phyloP scores from a whole-genome alignment of 2,113 vertebrate genomes.

The Shinisaurus crocodilurus region DNA sequence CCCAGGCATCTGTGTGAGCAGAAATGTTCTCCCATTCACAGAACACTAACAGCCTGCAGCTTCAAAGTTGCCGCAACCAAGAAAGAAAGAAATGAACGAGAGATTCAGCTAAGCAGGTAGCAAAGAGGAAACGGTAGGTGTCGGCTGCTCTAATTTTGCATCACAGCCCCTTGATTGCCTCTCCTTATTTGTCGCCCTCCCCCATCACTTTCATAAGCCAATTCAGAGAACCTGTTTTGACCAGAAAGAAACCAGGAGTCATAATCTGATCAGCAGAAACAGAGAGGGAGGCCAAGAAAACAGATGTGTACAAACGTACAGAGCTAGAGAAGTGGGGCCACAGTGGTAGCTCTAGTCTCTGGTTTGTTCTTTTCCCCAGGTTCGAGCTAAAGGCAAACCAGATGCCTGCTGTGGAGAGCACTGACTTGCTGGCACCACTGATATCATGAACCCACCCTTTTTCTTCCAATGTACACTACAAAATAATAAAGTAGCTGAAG shows the following conservation, averaged over 20 bases:
- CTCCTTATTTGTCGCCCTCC: neutral
- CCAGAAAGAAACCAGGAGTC: neutral
- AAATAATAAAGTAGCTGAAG: neutral
- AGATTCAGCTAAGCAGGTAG: conserved; percentile 2
- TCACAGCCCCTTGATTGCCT: neutral
- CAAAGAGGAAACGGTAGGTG: neutral
- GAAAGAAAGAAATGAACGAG: conserved; percentile 14
- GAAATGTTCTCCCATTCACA: neutral
- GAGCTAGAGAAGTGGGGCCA: neutral
- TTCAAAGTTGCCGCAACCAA: conserved; percentile 9
- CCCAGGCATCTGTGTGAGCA: neutral
- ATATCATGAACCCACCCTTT: neutral
- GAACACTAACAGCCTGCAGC: neutral
- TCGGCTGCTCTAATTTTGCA: conserved; percentile 19
- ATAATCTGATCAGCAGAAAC: neutral
- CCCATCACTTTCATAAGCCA: neutral
- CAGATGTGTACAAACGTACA: no score
- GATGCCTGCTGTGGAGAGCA: neutral
- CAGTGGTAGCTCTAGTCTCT: neutral
- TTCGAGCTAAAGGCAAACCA: neutral
- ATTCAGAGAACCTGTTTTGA: neutral
- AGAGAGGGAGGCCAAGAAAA: neutral
- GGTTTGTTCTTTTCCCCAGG: neutral
- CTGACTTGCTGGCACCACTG: neutral
- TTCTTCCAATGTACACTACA: neutral